A percentile compares a stretch with the other conserved stretches of the same genome.
These are phyloP conservation scores for Ibycter americanus DNA, from an alignment of 2,797 vertebrate genomes.

Conservation along the genomic window DNA sequence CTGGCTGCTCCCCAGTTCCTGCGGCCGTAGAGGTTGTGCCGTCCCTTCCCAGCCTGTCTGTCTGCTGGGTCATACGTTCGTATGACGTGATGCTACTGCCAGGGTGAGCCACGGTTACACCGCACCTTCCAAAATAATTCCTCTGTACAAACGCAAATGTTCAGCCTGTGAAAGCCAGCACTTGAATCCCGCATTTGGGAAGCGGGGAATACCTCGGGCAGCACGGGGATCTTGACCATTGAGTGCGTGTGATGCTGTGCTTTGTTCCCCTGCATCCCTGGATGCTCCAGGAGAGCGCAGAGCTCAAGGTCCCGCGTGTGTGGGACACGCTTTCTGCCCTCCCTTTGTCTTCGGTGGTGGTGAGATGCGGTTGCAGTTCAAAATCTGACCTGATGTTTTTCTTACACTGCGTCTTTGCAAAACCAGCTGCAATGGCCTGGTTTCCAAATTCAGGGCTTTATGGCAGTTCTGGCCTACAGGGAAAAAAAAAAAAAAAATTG, in stretches of 20 bases:
- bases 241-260: accelerated
- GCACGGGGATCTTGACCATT: accelerated
- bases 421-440: too few species aligned
- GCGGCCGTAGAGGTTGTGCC: accelerated
- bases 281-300: accelerated
- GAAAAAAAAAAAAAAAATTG: not conserved
- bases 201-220: accelerated
- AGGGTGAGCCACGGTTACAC: not conserved
- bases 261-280: not conserved
- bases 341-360: not conserved
- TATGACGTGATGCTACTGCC: accelerated
- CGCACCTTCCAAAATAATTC: accelerated
- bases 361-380: not conserved
- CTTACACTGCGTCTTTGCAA: accelerated
- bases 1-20: not conserved
- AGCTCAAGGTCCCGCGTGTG: accelerated
- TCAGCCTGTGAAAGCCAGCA: not conserved
- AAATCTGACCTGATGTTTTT: accelerated
- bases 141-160: not conserved
- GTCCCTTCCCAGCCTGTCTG: accelerated
- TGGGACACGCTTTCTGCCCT: not conserved
- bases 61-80: not conserved
- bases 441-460: not conserved
- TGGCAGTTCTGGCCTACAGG: not conserved
- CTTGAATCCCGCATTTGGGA: accelerated